Conservation (phyloP, 1,140 invertebrate species). For the Polypedilum vanderplanki region DNA sequence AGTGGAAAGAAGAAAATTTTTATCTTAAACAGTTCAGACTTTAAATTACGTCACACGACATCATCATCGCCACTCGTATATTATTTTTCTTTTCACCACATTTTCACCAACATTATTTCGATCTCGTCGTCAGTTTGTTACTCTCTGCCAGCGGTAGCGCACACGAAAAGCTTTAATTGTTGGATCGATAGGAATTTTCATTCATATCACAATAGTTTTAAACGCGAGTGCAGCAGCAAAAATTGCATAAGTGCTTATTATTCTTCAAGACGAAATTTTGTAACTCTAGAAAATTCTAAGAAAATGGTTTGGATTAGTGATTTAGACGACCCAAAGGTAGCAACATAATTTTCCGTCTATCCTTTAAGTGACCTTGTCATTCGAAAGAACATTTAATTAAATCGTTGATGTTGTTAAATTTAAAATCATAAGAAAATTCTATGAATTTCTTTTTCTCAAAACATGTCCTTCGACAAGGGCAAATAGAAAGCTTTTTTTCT, state of each 20-base stretch:
- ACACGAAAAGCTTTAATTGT: constrained; percentile 15
- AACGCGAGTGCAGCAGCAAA: background rate
- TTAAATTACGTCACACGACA: constrained; percentile 7
- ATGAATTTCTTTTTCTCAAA: background rate
- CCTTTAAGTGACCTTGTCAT: background rate
- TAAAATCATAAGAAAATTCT: background rate
- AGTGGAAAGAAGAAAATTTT: background rate
- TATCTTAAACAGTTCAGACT: background rate
- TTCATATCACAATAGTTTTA: background rate
- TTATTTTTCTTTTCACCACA: constrained; percentile 6
- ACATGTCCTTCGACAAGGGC: background rate
- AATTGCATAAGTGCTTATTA: background rate
- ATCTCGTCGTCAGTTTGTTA: background rate
- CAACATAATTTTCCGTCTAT: background rate
- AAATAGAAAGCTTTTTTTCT: background rate
- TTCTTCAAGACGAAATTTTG: background rate
- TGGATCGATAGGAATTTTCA: constrained; percentile 5
- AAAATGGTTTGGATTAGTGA: constrained; percentile 6
- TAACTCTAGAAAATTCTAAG: background rate
- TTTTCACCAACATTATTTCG: background rate
- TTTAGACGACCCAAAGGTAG: background rate
- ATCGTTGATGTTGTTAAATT: background rate
- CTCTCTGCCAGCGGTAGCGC: background rate
- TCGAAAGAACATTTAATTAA: background rate
- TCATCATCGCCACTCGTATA: background rate